Percentiles rank a stretch among this genome's conserved stretches.
Conservation (phyloP, 2,113 vertebrate species). For the Sapajus apella region DNA sequence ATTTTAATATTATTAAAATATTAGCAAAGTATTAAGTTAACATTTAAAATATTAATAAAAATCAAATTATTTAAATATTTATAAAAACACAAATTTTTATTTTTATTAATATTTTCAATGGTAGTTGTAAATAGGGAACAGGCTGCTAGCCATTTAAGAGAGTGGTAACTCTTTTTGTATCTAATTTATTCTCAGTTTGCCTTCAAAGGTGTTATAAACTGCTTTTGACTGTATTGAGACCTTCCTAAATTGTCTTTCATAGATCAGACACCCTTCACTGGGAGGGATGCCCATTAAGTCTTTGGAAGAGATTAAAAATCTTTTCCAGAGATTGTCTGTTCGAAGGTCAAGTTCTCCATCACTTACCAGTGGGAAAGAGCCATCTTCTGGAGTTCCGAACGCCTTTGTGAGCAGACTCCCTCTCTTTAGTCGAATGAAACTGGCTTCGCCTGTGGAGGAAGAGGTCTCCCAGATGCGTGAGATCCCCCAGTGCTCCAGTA, state of each 20-base stretch:
- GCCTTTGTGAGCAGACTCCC: conserved; percentile 84
- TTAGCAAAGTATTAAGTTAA: too few species aligned
- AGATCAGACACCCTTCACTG: conserved; percentile 86
- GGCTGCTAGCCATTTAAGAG: neutral
- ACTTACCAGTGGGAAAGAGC: conserved; percentile 72
- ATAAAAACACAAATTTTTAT: neutral
- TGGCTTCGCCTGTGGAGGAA: conserved; percentile 73
- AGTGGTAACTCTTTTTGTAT: neutral
- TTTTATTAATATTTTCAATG: neutral
- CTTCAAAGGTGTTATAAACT: neutral
- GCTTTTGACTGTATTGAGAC: neutral
- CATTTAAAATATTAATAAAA: too few species aligned
- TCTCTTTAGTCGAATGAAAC: conserved; percentile 84
- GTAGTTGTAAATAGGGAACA: neutral
- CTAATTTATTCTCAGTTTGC: neutral
- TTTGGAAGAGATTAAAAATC: conserved; percentile 91
- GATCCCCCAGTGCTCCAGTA: neutral
- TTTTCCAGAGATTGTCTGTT: conserved; percentile 91
- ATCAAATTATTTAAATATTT: too few species aligned
- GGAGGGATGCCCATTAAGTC: conserved; percentile 86
- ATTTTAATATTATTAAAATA: neutral
- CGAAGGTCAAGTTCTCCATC: conserved; percentile 84
- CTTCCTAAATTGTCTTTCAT: conserved; percentile 55
- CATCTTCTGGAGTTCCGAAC: conserved; percentile 77
- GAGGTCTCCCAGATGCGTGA: neutral